These are phyloP conservation scores for Leucophenga maculata DNA, from an alignment of 2,888 invertebrate genomes.

Conservation along the genomic window DNA sequence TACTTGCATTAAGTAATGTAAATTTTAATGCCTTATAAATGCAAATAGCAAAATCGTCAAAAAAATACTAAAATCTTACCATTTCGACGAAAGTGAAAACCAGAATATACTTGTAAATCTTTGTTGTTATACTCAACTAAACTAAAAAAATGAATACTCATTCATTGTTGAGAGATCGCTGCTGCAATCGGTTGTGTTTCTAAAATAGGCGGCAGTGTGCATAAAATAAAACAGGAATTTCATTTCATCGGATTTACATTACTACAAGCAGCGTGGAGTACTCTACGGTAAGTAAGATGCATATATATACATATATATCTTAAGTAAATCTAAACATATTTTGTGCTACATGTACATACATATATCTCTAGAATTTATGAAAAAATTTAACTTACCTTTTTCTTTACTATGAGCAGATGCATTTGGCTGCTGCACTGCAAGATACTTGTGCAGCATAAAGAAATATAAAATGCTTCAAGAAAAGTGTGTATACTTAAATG, in stretches of 20 bases:
- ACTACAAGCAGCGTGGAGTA: not conserved
- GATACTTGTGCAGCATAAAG: no score
- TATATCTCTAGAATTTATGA: not conserved
- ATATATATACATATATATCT: not conserved
- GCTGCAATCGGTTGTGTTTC: conserved; percentile 1
- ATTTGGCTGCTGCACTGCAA: no score
- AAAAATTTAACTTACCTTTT: not conserved
- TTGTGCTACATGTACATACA: not conserved
- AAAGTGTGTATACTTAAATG: not conserved
- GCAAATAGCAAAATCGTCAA: no score
- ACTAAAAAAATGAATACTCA: no score
- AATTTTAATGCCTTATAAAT: no score
- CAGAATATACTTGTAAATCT: no score
- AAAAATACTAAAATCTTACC: no score
- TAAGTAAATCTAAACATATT: not conserved
- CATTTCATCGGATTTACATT: conserved; percentile 1
- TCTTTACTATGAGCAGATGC: no score
- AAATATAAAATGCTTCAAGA: not conserved
- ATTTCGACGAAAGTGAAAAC: no score
- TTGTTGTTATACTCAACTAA: no score
- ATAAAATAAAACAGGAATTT: conserved; percentile 21
- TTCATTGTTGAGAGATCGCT: not conserved
- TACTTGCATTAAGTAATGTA: no score
- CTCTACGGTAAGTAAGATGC: conserved; percentile 3
- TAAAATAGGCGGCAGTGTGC: not conserved